Evolutionary conservation across 2,797 vertebrate genomes (phyloP), one percentile per base, ranked within the genome.

Genomic region (Poecilia velifera): DNA sequence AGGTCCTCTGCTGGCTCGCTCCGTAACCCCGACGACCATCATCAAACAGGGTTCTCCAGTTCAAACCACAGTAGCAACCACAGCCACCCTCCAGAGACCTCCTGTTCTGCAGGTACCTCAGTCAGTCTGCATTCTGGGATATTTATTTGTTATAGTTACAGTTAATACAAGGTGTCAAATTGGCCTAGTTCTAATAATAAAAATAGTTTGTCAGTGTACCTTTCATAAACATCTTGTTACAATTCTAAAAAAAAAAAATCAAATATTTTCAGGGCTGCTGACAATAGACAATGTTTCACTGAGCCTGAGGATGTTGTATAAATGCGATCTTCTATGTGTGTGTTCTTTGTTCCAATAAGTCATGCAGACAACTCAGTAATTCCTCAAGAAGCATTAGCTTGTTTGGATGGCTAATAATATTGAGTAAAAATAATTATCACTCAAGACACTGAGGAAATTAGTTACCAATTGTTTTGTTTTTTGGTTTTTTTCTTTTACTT

Each of bases 11-110:
- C 91, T 97, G 87, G 93, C 97, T 80, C 96, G 97, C 66, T 96
- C 97, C 49, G 96, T 97, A 82, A 96, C 97, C 76, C 97, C 97
- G 76, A 97, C 96, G 80, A 96, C 96, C 77, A 97, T 98, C 84
- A 97, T 98, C 84, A 98, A 98, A 90, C 97, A 97, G 92, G 96
- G 96, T 87, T 96, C 97, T 88, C 90, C 96, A 87, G 96, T 96
- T 76, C 97, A 97, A 91, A 97, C 97, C 20, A 95, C 96, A 77
- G 95, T 96, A 84, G 96, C 97, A 28, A 92, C 96, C 82, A 96
- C 96, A 46, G 95, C 97, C 22, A 95, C 97, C 20, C 91, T 98
- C 83, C 97, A 98, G 93, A 96, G 97, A 74, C 96, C 97, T 53
- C 96, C 97, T 1, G 95, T 97, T 14, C 95, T 97, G 81, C 97